A percentile compares a stretch with the other conserved stretches of the same genome.
Conservation (phyloP, 2,113 vertebrate genomes). For the Pandion haliaetus region DNA sequence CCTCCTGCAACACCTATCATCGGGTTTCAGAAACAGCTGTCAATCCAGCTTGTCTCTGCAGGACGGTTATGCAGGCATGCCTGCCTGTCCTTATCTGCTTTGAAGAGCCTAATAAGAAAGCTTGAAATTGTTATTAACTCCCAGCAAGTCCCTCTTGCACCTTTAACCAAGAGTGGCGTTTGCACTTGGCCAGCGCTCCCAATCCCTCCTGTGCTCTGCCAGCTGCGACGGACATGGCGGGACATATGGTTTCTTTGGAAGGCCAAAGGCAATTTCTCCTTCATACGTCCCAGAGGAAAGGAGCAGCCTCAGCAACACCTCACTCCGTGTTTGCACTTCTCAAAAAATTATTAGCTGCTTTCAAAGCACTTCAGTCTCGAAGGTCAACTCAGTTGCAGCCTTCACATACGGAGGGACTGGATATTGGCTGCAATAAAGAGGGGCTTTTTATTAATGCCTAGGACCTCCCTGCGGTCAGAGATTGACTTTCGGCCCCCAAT, state of each 20-base stretch:
- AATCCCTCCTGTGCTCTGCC: neutral
- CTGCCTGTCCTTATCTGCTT: neutral
- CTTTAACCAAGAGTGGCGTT: neutral
- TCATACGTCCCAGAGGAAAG: neutral
- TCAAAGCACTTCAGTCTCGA: neutral
- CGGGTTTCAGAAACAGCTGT: neutral
- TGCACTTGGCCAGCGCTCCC: neutral
- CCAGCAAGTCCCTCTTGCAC: neutral
- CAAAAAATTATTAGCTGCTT: neutral
- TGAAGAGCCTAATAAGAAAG: neutral
- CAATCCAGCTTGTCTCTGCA: neutral
- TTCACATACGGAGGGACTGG: neutral
- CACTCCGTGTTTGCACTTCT: neutral
- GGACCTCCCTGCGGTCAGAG: neutral
- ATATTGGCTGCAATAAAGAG: neutral
- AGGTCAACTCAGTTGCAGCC: neutral
- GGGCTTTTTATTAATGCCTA: neutral
- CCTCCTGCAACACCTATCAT: neutral
- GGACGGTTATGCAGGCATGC: neutral
- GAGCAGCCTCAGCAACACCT: neutral
- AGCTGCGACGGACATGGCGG: rapidly evolving
- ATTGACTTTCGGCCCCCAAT: neutral
- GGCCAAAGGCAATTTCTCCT: neutral
- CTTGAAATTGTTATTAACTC: neutral
- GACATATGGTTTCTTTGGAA: neutral